Base-by-base conservation (phyloP, 2,113 vertebrate species). In the Cyphomyrus discorhynchus region DNA sequence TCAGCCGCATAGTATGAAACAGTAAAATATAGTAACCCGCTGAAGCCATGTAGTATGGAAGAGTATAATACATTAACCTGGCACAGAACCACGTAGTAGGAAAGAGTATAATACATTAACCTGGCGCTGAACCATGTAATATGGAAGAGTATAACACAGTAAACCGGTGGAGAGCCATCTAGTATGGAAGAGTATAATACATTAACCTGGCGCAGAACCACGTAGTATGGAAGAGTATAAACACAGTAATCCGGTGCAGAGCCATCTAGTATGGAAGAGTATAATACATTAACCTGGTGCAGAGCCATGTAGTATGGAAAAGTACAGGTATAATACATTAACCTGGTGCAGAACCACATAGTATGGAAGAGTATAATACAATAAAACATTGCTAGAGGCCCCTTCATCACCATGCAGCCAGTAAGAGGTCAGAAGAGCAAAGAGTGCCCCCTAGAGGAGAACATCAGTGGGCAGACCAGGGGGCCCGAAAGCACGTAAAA, bases 131-230 rank as follows among this genome's bases (percentile, higher is more conserved):
- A 2, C 53, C 53, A 21, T 0, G 8, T 58, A 58, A 6, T 58
- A 21, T 2, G 6, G 1, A 56, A 21, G 19, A 56, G 53, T 7
- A 21, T 24, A 0, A 66, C 1, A 66, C 9, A 66, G 3, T 66
- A 8, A 66, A 2, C 24, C 0, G 7, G 2, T 2, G 0, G 1
- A 0, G 2, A 6, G 0, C 56, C 6, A 9, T 2, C 0, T 62
- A 62, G 7, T n/a, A 7, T 7, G 6, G 7, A n/a, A 9, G 1
- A 62, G 21, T 62, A n/a, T 9, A n/a, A n/a, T 2, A 62, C 21
- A 62, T 2, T 62, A 5, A 62, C 5, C 17, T 0, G 19, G 19
- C 0, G 19, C 4, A 19, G 52, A 56, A 7, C 56, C 21, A 6
- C 2, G 0, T 58, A 58, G 1, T 24, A 24, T 8, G 6, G 5